These are phyloP conservation scores for Tretioscincus oriximinensis DNA, from an alignment of 2,113 vertebrate genomes.

Conservation along the genomic window DNA sequence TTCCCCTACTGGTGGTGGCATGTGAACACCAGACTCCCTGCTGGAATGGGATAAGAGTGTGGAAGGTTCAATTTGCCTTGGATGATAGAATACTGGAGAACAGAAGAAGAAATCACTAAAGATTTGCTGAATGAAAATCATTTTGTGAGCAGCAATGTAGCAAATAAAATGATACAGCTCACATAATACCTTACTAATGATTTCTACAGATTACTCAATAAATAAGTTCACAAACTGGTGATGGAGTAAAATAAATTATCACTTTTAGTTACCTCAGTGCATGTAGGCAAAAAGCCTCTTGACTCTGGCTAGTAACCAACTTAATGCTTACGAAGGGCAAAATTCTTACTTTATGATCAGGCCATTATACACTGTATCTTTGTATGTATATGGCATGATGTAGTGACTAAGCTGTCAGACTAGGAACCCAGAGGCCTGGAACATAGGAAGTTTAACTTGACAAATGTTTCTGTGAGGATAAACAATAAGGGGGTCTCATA, in stretches of 20 bases:
- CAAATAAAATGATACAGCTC: background rate
- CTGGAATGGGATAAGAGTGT: no score
- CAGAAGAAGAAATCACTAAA: background rate
- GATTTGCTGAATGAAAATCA: background rate
- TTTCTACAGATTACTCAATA: background rate
- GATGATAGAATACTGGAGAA: background rate
- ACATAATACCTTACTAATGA: background rate
- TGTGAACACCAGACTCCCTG: no score
- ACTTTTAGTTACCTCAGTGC: constrained; percentile 26
- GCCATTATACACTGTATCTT: background rate
- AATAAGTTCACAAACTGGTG: background rate
- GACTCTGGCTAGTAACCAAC: background rate
- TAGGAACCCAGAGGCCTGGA: no score
- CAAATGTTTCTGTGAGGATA: no score
- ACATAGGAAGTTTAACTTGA: no score
- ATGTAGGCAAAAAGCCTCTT: background rate
- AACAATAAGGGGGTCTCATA: no score
- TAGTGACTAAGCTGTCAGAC: no score
- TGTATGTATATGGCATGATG: no score
- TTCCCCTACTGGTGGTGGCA: no score
- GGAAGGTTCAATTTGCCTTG: background rate
- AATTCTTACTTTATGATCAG: background rate
- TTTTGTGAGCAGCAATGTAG: background rate
- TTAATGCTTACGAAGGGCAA: constrained; percentile 1
- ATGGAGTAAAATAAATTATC: background rate